phyloP scores from a whole-genome alignment of 2,113 vertebrate genomes.

The Apodemus speciosus region DNA sequence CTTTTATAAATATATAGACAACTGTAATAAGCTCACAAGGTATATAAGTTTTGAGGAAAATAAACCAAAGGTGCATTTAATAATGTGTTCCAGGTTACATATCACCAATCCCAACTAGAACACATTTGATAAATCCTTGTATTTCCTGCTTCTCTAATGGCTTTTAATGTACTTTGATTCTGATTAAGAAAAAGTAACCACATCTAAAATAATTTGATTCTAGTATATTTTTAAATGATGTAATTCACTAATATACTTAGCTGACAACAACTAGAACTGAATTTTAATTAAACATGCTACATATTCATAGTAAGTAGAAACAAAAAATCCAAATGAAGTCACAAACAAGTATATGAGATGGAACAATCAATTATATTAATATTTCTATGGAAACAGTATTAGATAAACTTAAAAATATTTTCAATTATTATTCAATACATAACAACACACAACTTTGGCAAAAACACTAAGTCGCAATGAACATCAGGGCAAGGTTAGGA shows the following conservation, averaged over 20 bases:
- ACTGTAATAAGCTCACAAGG: not conserved
- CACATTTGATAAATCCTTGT: not conserved
- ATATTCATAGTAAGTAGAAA: conserved; percentile 32
- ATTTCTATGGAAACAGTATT: conserved; percentile 50
- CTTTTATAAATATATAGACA: conserved; percentile 8
- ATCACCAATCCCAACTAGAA: conserved; percentile 29
- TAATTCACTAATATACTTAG: conserved; percentile 21
- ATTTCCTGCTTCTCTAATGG: conserved; percentile 23
- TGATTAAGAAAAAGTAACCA: conserved; percentile 30
- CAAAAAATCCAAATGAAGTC: conserved; percentile 34
- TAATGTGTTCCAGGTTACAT: not conserved
- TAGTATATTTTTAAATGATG: conserved; percentile 25
- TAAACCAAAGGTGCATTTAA: conserved; percentile 30
- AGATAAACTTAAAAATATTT: conserved; percentile 48
- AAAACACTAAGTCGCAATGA: conserved; percentile 36
- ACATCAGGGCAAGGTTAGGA: conserved; percentile 17
- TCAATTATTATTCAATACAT: conserved; percentile 22
- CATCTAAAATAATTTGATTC: conserved; percentile 19
- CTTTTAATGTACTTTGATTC: conserved; percentile 37
- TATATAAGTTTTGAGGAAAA: conserved; percentile 18
- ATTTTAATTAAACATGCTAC: conserved; percentile 49
- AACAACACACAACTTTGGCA: not conserved
- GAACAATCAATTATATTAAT: conserved; percentile 34
- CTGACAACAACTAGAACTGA: conserved; percentile 36
- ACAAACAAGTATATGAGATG: conserved; percentile 58